A percentile compares a stretch with the other conserved stretches of the same genome.
These are phyloP conservation scores for Telmatherina bonti DNA, from an alignment of 2,797 vertebrate genomes.

Conservation along the genomic window DNA sequence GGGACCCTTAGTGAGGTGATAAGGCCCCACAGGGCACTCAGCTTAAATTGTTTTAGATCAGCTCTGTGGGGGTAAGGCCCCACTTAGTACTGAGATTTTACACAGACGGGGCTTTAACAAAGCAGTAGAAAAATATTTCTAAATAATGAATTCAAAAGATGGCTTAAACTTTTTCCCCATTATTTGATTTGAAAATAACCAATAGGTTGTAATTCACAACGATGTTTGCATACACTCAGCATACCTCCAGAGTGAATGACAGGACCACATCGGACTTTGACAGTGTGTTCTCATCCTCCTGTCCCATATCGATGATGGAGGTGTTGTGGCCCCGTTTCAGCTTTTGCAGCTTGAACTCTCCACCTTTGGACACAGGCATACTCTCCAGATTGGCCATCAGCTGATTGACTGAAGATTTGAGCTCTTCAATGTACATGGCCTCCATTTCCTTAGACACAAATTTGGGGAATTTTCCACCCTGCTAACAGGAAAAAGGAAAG, in stretches of 20 bases:
- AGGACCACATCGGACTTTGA: slow-evolving; percentile 98
- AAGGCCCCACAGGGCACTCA: neutral
- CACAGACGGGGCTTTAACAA: neutral
- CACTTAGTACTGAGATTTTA: slow-evolving; percentile 1
- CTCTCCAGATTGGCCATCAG: slow-evolving; percentile 99
- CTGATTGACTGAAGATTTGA: slow-evolving; percentile 97
- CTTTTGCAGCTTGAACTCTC: slow-evolving; percentile 99
- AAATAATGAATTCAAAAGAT: too few species aligned
- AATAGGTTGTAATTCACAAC: neutral
- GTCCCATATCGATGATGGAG: slow-evolving; percentile 99
- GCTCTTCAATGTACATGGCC: slow-evolving; percentile 97
- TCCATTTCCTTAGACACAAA: slow-evolving; percentile 99
- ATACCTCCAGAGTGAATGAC: slow-evolving; percentile 96
- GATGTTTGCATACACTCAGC: neutral
- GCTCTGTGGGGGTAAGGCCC: neutral
- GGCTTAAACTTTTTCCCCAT: too few species aligned
- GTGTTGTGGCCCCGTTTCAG: slow-evolving; percentile 97
- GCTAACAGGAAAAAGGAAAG: slow-evolving; percentile 40
- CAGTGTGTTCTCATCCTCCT: slow-evolving; percentile 99
- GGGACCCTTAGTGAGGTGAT: neutral
- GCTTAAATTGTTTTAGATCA: neutral
- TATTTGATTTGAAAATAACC: neutral
- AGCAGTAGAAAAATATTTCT: too few species aligned
- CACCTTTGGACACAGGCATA: slow-evolving; percentile 98
- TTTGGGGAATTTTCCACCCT: slow-evolving; percentile 98